phyloP scores from a whole-genome alignment of 2,888 invertebrate species.

The Perdita meconis region DNA sequence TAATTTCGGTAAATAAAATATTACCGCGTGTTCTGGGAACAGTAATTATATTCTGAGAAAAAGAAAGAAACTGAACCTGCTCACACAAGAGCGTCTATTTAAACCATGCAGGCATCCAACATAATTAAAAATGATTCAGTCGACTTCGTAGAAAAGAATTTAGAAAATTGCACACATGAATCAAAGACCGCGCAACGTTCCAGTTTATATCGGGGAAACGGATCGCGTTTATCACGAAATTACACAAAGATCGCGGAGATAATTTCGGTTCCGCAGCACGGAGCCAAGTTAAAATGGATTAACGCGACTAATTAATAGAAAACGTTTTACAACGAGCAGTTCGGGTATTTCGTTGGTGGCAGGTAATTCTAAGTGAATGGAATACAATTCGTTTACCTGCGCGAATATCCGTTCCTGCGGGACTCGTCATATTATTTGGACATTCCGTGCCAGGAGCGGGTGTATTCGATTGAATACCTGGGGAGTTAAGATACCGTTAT shows the following conservation, averaged over 20 bases:
- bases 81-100: not conserved
- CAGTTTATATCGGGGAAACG: conserved; percentile 32
- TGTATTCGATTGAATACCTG: conserved; percentile 37
- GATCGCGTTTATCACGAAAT: conserved; percentile 15
- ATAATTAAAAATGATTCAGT: not conserved
- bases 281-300: conserved; percentile 18
- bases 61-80: too few relatives aligned
- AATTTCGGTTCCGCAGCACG: conserved; percentile 1
- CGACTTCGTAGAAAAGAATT: not conserved
- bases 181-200: not conserved
- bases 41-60: too few relatives aligned
- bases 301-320: conserved; percentile 28
- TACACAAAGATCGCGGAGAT: conserved; percentile 13
- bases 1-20: too few relatives aligned
- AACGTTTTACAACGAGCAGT: conserved; percentile 9
- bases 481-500: conserved; percentile 42
- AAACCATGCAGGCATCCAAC: not conserved
- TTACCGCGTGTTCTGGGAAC: too few relatives aligned
- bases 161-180: conserved; percentile 1
- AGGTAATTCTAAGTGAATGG: conserved; percentile 34
- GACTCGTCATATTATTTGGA: conserved; percentile 26
- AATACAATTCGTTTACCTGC: conserved; percentile 25
- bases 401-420: not conserved
- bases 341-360: not conserved
- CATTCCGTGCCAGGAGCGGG: conserved; percentile 14